A percentile compares a stretch with the other conserved stretches of the same genome.
phyloP scores from a whole-genome alignment of 2,113 vertebrate species.

The Rhea americana region DNA sequence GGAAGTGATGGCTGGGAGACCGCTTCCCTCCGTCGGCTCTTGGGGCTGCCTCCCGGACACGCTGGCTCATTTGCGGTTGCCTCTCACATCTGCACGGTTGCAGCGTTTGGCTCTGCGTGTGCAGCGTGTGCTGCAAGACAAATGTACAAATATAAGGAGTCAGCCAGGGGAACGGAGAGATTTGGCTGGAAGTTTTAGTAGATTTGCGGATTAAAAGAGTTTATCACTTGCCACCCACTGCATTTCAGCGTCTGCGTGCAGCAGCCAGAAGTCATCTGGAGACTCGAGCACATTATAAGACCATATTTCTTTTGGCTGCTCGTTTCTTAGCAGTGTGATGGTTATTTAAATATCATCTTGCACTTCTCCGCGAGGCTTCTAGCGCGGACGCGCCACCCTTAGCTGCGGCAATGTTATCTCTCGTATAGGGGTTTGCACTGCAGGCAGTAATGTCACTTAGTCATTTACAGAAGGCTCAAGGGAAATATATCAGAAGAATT shows the following conservation, averaged over 20 bases:
- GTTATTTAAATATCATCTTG: constrained; percentile 65
- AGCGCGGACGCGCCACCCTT: background rate
- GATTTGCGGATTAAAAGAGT: constrained; percentile 32
- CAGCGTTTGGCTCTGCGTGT: background rate
- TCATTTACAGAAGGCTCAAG: constrained; percentile 68
- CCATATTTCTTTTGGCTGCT: constrained; percentile 63
- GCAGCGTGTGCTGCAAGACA: constrained; percentile 7
- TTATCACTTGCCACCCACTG: constrained; percentile 43
- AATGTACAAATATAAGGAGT: background rate
- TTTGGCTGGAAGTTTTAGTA: constrained; percentile 22
- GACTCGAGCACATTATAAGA: constrained; percentile 56
- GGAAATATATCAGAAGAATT: constrained; percentile 73
- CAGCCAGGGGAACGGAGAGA: background rate
- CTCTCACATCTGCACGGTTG: background rate
- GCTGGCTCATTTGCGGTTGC: background rate
- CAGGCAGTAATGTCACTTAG: constrained; percentile 69
- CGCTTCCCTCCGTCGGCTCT: constrained; percentile 30
- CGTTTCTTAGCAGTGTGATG: constrained; percentile 51
- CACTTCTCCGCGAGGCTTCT: constrained; percentile 5
- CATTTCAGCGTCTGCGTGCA: background rate
- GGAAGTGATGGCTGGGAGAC: background rate
- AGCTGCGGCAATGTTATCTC: constrained; percentile 6
- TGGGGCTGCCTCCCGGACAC: constrained; percentile 27
- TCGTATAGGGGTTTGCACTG: constrained; percentile 16
- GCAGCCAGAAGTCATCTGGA: constrained; percentile 34